Base-by-base conservation (phyloP, 2,797 vertebrate species). In the Knipowitschia caucasica region DNA sequence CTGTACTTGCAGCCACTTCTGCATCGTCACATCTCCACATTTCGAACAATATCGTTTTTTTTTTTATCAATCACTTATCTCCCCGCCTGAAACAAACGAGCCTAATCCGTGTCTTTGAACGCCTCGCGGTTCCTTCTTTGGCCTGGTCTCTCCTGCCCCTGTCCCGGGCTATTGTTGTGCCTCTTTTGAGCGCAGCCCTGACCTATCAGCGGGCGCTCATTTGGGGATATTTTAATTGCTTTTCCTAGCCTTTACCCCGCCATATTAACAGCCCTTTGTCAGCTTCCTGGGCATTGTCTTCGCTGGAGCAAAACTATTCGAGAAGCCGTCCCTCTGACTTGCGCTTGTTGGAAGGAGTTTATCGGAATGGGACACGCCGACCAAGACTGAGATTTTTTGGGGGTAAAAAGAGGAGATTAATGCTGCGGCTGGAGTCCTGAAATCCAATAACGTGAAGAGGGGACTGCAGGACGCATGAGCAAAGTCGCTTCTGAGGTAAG, bases 141-240 rank as follows among this genome's bases (percentile, higher is more conserved):
- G 87, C 86, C 83, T 84, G 62, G 62, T 76, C 70, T 50, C 64
- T 83, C 56, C 73, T 68, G 34, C 60, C 56, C 18, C 74, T 69
- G 24, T 67, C 73, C 64, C 67, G 49, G 73, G 40, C 86, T 88
- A 85, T 89, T 91, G 86, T 90, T 85, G 82, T 86, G 75, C 51
- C 77, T 81, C 65, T 80, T 76, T 31, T 69, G 65, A 61, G 72
- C 72, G 61, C 64, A 60, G 50, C 68, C 42, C 73, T 67, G 77
- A 78, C 74, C 86, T 69, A 64, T 65, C 81, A 65, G 79, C 71
- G 14, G 55, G 52, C 75, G 71, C 49, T 65, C 69, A 54, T 74
- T 73, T 70, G 59, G 59, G 64, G 62, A 67, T 56, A 30, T 77
- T 61, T 56, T 59, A 40, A 45, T 27, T 12, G 62, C 49, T 60